A percentile compares a stretch with the other conserved stretches of the same genome.
These are phyloP conservation scores for Trichogramma evanescens DNA, from an alignment of 2,888 invertebrate genomes.

Conservation along the genomic window DNA sequence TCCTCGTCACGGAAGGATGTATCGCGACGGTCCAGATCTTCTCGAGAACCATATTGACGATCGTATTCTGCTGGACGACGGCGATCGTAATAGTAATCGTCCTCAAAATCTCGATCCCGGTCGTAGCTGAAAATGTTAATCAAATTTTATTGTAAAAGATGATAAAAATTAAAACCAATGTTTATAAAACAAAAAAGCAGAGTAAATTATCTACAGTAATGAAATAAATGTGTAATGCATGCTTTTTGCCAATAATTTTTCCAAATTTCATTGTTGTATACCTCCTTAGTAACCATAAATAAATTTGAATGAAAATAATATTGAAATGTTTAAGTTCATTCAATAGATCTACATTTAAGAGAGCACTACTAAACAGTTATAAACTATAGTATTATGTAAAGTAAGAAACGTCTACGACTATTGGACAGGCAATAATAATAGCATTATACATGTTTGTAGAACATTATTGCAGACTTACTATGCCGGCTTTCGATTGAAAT, in stretches of 20 bases:
- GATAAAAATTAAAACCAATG: too few relatives aligned
- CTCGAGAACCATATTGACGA: constrained; percentile 38
- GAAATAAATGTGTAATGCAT: too few relatives aligned
- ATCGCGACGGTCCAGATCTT: constrained; percentile 42
- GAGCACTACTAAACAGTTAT: too few relatives aligned
- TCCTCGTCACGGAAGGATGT: constrained; percentile 37
- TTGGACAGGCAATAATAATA: too few relatives aligned
- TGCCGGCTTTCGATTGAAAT: constrained; percentile 35
- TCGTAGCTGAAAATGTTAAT: constrained; percentile 32
- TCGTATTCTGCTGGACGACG: constrained; percentile 38
- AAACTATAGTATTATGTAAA: too few relatives aligned
- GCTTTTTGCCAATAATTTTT: background rate
- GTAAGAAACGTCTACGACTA: too few relatives aligned
- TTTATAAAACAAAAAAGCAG: too few relatives aligned
- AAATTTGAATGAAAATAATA: too few relatives aligned
- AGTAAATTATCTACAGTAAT: too few relatives aligned
- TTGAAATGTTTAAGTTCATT: too few relatives aligned
- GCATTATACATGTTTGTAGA: background rate
- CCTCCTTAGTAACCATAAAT: background rate
- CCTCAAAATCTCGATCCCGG: constrained; percentile 41
- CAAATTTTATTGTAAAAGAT: background rate
- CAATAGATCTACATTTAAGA: too few relatives aligned
- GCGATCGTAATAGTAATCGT: constrained; percentile 43
- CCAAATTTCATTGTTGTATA: constrained; percentile 7
- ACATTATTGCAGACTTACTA: constrained; percentile 31